Conservation (phyloP, 2,888 invertebrate species). For the Caradrina kadenii region DNA sequence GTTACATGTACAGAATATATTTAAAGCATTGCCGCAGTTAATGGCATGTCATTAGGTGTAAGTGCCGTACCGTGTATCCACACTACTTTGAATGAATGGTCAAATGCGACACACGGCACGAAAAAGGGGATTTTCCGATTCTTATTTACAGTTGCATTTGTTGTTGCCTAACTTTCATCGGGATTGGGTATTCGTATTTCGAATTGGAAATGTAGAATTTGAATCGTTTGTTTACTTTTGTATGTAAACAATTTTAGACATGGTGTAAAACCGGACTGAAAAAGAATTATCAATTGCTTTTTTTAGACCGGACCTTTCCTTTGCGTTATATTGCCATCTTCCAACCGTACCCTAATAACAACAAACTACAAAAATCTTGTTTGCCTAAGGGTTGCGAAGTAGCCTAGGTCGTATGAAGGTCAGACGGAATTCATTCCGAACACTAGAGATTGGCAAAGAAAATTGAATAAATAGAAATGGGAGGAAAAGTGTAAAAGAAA, state of each 20-base stretch:
- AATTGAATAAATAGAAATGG: slow-evolving; percentile 42
- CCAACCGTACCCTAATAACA: slow-evolving; percentile 45
- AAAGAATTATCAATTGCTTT: slow-evolving; percentile 15
- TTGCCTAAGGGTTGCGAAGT: slow-evolving; percentile 34
- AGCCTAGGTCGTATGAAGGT: slow-evolving; percentile 27
- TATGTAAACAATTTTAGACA: slow-evolving; percentile 5
- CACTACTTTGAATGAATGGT: slow-evolving; percentile 53
- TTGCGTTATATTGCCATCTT: slow-evolving; percentile 37
- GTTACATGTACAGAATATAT: slow-evolving; percentile 53
- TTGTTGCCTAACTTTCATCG: slow-evolving; percentile 5
- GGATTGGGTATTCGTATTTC: background rate
- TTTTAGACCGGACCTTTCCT: slow-evolving; percentile 17
- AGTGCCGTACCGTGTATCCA: slow-evolving; percentile 64
- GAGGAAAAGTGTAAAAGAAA: slow-evolving; percentile 24
- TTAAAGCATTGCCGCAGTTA: slow-evolving; percentile 60
- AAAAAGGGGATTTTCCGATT: slow-evolving; percentile 20
- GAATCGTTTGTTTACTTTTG: background rate
- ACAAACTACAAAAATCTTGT: slow-evolving; percentile 45
- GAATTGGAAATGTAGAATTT: slow-evolving; percentile 1
- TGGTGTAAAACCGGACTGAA: background rate
- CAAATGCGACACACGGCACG: slow-evolving; percentile 37
- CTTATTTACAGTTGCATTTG: slow-evolving; percentile 29
- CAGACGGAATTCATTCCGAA: slow-evolving; percentile 39
- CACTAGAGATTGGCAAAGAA: slow-evolving; percentile 26
- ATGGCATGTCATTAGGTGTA: slow-evolving; percentile 62